Evolutionary conservation across 2,113 vertebrate species (phyloP).

Genomic region (Empidonax traillii): DNA sequence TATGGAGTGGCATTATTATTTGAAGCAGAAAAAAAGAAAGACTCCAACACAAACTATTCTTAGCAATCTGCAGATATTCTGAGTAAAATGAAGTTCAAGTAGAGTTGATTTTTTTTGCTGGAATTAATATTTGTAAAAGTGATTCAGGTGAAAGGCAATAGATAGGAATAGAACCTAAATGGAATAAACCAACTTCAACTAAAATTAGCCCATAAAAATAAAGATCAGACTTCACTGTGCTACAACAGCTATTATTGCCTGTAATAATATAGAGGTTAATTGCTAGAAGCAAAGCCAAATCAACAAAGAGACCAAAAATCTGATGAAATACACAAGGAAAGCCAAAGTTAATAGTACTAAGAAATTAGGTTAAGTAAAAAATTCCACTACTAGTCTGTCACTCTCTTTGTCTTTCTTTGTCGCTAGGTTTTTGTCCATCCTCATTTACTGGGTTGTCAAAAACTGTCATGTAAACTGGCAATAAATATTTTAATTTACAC

Average conservation of each 20-base stretch:
- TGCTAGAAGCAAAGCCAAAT: background rate
- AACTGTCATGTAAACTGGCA: background rate
- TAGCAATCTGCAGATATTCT: background rate
- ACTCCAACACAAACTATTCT: background rate
- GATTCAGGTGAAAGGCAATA: background rate
- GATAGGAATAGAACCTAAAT: background rate
- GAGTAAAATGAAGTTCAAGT: background rate
- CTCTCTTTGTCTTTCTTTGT: background rate
- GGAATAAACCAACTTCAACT: background rate
- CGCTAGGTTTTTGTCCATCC: background rate
- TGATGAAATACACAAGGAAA: background rate
- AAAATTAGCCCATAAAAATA: background rate
- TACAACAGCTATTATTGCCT: background rate
- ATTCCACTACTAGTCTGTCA: background rate
- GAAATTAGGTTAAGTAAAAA: background rate
- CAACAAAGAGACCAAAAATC: background rate
- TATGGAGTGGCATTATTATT: background rate
- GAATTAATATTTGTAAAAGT: background rate
- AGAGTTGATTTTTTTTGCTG: background rate
- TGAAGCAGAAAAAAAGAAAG: background rate
- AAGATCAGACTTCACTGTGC: background rate
- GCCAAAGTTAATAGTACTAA: background rate
- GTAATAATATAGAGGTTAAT: background rate
- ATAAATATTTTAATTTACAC: background rate
- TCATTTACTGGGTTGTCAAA: background rate